These are phyloP conservation scores for Chrysaora quinquecirrha DNA, from an alignment of 30 jellyfish, hydroid and myxozoan genomes.

Conservation along the genomic window DNA sequence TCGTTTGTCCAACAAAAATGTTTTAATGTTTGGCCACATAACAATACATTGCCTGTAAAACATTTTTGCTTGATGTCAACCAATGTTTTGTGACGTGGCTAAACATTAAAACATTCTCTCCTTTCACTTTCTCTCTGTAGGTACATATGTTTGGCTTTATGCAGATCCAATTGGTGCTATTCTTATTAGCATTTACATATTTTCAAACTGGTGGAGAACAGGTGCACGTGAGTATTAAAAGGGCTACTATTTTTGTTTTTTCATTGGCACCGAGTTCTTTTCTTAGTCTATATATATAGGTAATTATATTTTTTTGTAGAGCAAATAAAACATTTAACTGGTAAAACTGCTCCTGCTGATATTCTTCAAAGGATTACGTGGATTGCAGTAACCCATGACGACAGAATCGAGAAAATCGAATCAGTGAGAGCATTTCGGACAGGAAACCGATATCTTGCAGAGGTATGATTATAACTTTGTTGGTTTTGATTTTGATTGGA, in stretches of 20 bases:
- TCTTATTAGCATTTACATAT: conserved; percentile 63
- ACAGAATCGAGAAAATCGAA: conserved; percentile 59
- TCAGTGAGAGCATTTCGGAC: conserved; percentile 74
- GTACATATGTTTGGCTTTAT: conserved; percentile 70
- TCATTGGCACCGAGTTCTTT: not conserved
- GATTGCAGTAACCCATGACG: conserved; percentile 73
- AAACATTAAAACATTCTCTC: too few relatives aligned
- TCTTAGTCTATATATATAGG: too few relatives aligned
- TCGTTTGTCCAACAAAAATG: too few relatives aligned
- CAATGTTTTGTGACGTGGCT: too few relatives aligned
- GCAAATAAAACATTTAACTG: conserved; percentile 67
- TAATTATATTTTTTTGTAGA: conserved; percentile 25
- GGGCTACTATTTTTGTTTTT: not conserved
- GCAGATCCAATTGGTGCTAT: conserved; percentile 85
- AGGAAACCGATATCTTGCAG: conserved; percentile 74
- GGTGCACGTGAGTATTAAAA: conserved; percentile 62
- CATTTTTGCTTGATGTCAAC: too few relatives aligned
- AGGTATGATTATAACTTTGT: conserved; percentile 42
- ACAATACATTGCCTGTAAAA: too few relatives aligned
- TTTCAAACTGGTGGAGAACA: conserved; percentile 69
- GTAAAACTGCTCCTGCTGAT: conserved; percentile 83
- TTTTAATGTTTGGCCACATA: too few relatives aligned
- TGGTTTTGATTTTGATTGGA: not conserved
- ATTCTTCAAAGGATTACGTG: conserved; percentile 74
- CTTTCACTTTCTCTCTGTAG: too few relatives aligned